phyloP scores from a whole-genome alignment of 1,140 invertebrate species.

The Brachionus manjavacas region DNA sequence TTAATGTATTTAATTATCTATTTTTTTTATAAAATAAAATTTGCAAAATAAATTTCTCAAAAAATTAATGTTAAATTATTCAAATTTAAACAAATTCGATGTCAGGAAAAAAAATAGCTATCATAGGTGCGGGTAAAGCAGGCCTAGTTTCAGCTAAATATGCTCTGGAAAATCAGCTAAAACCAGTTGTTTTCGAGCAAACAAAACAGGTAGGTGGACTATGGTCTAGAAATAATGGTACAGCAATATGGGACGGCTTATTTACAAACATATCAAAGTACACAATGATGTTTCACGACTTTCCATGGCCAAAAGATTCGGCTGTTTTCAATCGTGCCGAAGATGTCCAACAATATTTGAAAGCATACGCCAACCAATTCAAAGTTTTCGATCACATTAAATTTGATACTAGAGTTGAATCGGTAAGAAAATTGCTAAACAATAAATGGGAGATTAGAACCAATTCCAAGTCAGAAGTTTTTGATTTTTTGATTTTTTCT shows the following conservation, averaged over 20 bases:
- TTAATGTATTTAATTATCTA: too few species aligned
- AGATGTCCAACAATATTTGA: slow-evolving; percentile 74
- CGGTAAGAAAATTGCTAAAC: neutral
- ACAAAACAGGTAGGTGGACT: neutral
- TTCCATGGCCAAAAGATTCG: slow-evolving; percentile 64
- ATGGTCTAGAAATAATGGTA: neutral
- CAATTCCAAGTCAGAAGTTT: neutral
- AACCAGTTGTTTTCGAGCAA: slow-evolving; percentile 37
- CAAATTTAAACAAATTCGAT: neutral
- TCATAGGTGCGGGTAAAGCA: slow-evolving; percentile 26
- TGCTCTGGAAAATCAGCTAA: neutral
- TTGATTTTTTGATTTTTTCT: slow-evolving; percentile 19
- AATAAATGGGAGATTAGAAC: neutral
- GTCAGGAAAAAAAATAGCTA: slow-evolving; percentile 14
- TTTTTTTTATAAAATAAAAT: neutral
- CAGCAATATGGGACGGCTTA: neutral
- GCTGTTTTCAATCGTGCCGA: slow-evolving; percentile 72
- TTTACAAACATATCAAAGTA: slow-evolving; percentile 82
- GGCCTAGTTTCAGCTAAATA: slow-evolving; percentile 28
- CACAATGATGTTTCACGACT: slow-evolving; percentile 79
- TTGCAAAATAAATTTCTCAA: neutral
- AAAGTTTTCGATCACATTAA: neutral
- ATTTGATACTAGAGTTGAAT: neutral
- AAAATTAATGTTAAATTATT: neutral
- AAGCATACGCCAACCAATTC: slow-evolving; percentile 64